A percentile compares a stretch with the other conserved stretches of the same genome.
phyloP scores from a whole-genome alignment of 2,888 invertebrate genomes.

The Nymphalis polychloros region DNA sequence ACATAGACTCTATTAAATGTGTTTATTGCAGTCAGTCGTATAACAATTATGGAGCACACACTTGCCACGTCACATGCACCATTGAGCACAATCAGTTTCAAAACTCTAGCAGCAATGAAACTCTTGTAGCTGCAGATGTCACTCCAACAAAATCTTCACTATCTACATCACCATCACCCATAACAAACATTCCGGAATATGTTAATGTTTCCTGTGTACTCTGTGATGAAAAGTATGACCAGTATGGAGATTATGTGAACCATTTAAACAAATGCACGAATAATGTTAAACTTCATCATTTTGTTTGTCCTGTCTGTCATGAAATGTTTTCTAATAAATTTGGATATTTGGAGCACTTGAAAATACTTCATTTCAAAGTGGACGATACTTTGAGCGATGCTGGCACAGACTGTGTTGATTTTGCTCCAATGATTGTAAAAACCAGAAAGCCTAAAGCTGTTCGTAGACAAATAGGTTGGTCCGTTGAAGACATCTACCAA shows the following conservation, averaged over 20 bases:
- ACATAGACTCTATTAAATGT: conserved; percentile 75
- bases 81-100: conserved; percentile 69
- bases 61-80: conserved; percentile 69
- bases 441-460: conserved; percentile 67
- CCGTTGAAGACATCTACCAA: conserved; percentile 76
- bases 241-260: conserved; percentile 66
- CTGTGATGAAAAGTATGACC: conserved; percentile 69
- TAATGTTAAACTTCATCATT: conserved; percentile 74
- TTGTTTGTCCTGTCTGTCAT: conserved; percentile 74
- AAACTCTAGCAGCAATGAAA: conserved; percentile 70
- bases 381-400: conserved; percentile 47
- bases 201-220: conserved; percentile 69
- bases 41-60: conserved; percentile 64
- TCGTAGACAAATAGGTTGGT: conserved; percentile 77
- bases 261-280: conserved; percentile 74
- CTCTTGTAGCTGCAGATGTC: conserved; percentile 67
- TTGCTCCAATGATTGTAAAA: conserved; percentile 67
- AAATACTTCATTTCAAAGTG: conserved; percentile 57
- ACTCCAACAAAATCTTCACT: conserved; percentile 41
- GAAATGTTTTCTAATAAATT: conserved; percentile 70
- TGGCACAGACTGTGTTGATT: conserved; percentile 69
- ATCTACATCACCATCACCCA: conserved; percentile 42
- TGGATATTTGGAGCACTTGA: conserved; percentile 67
- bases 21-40: conserved; percentile 71
- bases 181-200: conserved; percentile 42